phyloP scores from a whole-genome alignment of 2,113 vertebrate species.

The Andinoacara biseriatus region DNA sequence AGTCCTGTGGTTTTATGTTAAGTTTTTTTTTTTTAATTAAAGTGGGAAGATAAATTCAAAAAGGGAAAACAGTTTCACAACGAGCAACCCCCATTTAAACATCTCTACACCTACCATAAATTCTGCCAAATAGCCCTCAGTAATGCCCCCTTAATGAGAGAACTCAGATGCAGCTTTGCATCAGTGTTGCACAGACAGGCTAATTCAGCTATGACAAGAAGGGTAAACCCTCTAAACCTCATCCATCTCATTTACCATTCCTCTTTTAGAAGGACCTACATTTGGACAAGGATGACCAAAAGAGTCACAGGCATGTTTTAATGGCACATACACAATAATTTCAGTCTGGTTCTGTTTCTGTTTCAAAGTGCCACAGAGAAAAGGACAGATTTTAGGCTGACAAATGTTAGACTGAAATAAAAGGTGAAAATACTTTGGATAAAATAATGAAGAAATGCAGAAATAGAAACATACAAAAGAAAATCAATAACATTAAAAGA shows the following conservation, averaged over 20 bases:
- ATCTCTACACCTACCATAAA: background rate
- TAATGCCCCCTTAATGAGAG: background rate
- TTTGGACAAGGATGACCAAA: background rate
- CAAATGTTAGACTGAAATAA: background rate
- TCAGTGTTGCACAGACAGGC: background rate
- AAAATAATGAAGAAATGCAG: background rate
- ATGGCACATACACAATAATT: background rate
- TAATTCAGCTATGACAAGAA: background rate
- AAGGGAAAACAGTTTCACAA: background rate
- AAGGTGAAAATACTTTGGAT: background rate
- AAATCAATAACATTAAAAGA: background rate
- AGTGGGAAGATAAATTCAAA: background rate
- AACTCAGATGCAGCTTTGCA: background rate
- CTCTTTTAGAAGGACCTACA: background rate
- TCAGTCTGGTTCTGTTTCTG: background rate
- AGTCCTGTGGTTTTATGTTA: background rate
- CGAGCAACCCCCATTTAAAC: background rate
- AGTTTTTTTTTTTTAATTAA: no score
- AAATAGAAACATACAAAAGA: background rate
- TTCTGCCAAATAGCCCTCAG: background rate
- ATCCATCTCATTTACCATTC: background rate
- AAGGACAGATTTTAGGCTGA: slow-evolving; percentile 1
- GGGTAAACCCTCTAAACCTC: background rate
- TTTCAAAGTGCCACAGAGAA: slow-evolving; percentile 4
- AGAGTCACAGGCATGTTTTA: background rate